Conservation (phyloP, 2,888 invertebrate genomes). For the Ornithoptera priamus region DNA sequence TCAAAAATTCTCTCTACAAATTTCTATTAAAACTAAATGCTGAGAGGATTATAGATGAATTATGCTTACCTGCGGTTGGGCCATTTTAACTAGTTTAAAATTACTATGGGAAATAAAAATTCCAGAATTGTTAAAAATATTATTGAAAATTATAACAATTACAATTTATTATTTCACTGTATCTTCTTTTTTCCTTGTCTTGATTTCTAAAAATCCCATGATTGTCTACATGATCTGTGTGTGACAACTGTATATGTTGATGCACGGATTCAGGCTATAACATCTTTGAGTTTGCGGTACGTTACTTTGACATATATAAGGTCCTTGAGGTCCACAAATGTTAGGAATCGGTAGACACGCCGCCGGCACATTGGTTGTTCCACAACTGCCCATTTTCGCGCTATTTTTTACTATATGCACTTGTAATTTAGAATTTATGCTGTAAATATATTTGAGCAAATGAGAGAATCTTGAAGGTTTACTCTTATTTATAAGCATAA, state of each 20-base stretch:
- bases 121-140: constrained; percentile 9
- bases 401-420: neutral
- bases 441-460: constrained; percentile 19
- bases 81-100: neutral
- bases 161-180: constrained; percentile 20
- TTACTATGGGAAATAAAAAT: neutral
- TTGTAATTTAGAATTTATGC: constrained; percentile 19
- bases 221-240: constrained; percentile 64
- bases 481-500: constrained; percentile 20
- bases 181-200: constrained; percentile 15
- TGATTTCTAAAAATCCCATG: constrained; percentile 11
- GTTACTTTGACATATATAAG: constrained; percentile 45
- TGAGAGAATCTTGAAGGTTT: constrained; percentile 3
- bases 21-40: neutral
- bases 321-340: constrained; percentile 29
- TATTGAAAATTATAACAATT: constrained; percentile 25
- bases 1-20: neutral
- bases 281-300: constrained; percentile 46
- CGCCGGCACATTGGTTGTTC: constrained; percentile 25
- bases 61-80: neutral
- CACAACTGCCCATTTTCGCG: constrained; percentile 24
- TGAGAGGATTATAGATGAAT: neutral
- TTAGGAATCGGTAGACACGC: constrained; percentile 24
- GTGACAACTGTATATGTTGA: constrained; percentile 71
- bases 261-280: constrained; percentile 61